Conservation (phyloP, 2,888 invertebrate genomes). For the Cataglyphis cursor region DNA sequence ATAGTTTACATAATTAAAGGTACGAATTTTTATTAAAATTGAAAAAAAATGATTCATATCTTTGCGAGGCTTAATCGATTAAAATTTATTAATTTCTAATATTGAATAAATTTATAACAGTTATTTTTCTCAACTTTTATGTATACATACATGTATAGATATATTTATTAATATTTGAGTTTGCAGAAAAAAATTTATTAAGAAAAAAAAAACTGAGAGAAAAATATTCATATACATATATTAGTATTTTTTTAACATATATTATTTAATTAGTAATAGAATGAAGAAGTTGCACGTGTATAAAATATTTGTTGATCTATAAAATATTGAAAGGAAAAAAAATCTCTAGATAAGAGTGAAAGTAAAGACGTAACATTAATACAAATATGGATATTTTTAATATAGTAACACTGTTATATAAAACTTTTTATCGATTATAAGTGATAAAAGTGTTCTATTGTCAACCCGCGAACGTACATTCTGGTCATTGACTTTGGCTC, state of each 20-base stretch:
- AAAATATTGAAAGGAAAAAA: slow-evolving; percentile 3
- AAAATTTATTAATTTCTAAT: neutral
- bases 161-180: neutral
- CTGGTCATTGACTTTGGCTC: slow-evolving; percentile 49
- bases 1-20: neutral
- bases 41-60: neutral
- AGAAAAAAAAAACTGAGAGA: neutral
- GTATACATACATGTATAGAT: neutral
- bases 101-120: neutral
- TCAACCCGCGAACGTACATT: neutral
- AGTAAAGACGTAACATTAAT: slow-evolving; percentile 20
- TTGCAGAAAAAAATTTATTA: neutral
- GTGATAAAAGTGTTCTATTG: slow-evolving; percentile 28
- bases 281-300: neutral
- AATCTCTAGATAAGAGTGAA: slow-evolving; percentile 23
- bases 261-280: neutral
- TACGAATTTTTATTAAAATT: neutral
- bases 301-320: neutral
- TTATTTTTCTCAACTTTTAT: neutral
- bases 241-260: neutral
- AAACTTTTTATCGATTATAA: slow-evolving; percentile 14
- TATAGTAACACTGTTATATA: neutral
- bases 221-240: neutral
- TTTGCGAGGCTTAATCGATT: neutral
- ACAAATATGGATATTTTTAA: slow-evolving; percentile 5